These are phyloP conservation scores for Pyrgus malvae DNA, from an alignment of 2,888 invertebrate species.

Conservation along the genomic window DNA sequence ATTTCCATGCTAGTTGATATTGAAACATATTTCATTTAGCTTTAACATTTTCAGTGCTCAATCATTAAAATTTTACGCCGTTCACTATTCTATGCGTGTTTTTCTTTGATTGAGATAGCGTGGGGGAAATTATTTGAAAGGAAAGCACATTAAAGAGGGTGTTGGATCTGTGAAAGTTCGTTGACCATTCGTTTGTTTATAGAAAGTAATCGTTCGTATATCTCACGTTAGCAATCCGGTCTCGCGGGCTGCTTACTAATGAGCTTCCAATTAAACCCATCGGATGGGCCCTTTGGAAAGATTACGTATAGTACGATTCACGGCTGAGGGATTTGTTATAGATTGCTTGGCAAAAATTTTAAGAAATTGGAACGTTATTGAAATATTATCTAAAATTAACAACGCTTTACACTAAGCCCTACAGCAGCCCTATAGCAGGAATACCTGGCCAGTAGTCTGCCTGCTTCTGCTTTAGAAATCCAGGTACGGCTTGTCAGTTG, in stretches of 20 bases:
- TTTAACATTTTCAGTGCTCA: neutral
- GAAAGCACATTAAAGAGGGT: neutral
- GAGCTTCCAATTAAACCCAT: slow-evolving; percentile 35
- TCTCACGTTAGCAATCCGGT: slow-evolving; percentile 25
- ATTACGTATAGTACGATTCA: slow-evolving; percentile 18
- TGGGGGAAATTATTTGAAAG: slow-evolving; percentile 1
- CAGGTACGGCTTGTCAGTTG: too few species aligned
- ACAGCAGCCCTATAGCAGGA: too few species aligned
- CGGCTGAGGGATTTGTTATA: slow-evolving; percentile 32
- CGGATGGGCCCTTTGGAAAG: slow-evolving; percentile 20
- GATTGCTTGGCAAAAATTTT: slow-evolving; percentile 29
- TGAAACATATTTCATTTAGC: too few species aligned
- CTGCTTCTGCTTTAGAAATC: too few species aligned
- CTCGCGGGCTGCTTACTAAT: slow-evolving; percentile 32
- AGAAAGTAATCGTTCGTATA: slow-evolving; percentile 31
- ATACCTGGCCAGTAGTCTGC: too few species aligned
- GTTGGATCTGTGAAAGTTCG: slow-evolving; percentile 29
- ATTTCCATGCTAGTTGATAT: neutral
- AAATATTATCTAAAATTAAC: neutral
- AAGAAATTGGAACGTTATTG: neutral
- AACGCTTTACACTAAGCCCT: too few species aligned
- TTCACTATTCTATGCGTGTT: slow-evolving; percentile 2
- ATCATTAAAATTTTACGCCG: slow-evolving; percentile 17
- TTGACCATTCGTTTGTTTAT: slow-evolving; percentile 31
- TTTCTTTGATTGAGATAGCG: slow-evolving; percentile 3